Evolutionary conservation across 2,888 invertebrate species (phyloP), one percentile per base, ranked within the genome.

Genomic region (Xestobium rufovillosum): DNA sequence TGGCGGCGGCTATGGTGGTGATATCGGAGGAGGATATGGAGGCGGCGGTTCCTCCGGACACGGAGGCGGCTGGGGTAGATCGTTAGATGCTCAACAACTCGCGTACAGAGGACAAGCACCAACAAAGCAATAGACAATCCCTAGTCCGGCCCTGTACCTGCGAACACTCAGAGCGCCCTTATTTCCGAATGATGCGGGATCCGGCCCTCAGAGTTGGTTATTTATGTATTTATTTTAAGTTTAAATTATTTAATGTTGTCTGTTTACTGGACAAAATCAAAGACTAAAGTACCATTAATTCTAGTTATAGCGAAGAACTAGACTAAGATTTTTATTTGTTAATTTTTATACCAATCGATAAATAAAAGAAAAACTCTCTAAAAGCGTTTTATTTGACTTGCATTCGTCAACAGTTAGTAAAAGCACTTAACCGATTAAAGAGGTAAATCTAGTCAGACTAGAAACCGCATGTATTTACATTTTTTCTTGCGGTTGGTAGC

Each of bases 21-120:
- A 65, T 26, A 65, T 67, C 26, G 65, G 67, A 31, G 62, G 62
- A 34, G 62, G 62, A 34, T 68, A 69, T n/a, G 56, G 65, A 12
- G 62, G 65, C 29, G 71, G 71, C 23, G 76, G 75, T 3, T 77
- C 78, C 45, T 76, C 78, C 3, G 78, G 78, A 13, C 70, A 70
- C 37, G 73, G 73, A 35, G 69, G 69, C 34, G 79, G 80, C 41
- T 86, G 86, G 86, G 86, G 85, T 37, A 74, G 87, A 52, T 81
- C 83, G 38, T 65, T 80, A 45, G 77, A 76, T 44, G 79, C 83
- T 43, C 86, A 87, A 60, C 79, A 78, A 55, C 66, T 87, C 60
- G 88, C 87, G 44, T 88, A 86, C 67, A 75, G 78, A 48, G 84
- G 78, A 48, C 86, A 88, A 65, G 47, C 51, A 26, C 58, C 53